phyloP scores from a whole-genome alignment of 2,113 vertebrate genomes.

The Hystrix brachyura region DNA sequence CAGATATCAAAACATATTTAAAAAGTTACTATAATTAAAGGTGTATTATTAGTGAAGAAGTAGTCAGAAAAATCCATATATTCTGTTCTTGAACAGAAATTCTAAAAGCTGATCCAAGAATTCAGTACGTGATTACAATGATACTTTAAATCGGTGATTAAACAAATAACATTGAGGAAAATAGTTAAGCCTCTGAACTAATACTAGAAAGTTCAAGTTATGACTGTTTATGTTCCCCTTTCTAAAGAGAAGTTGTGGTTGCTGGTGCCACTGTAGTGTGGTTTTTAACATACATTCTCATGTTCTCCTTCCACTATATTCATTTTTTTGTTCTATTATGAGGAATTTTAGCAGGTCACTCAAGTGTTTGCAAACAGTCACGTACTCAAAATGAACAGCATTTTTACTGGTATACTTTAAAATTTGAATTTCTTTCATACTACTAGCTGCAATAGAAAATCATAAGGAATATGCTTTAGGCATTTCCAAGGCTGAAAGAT shows the following conservation, averaged over 20 bases:
- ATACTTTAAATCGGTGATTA: constrained; percentile 49
- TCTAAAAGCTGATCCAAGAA: constrained; percentile 59
- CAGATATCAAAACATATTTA: constrained; percentile 59
- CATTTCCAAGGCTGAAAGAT: not conserved
- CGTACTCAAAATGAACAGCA: not conserved
- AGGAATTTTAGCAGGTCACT: constrained; percentile 3
- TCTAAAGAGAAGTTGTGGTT: not conserved
- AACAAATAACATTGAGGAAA: constrained; percentile 18
- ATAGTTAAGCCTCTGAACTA: not conserved
- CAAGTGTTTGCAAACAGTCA: not conserved
- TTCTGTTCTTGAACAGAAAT: constrained; percentile 63
- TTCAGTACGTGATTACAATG: constrained; percentile 19
- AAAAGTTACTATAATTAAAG: constrained; percentile 59
- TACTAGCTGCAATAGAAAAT: not conserved
- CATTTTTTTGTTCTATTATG: not conserved
- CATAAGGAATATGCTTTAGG: not conserved
- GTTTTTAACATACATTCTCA: not conserved
- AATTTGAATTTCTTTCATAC: not conserved
- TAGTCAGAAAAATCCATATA: constrained; percentile 59
- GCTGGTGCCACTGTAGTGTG: not conserved
- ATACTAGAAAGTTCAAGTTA: not conserved
- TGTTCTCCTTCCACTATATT: not conserved
- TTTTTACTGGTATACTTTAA: not conserved
- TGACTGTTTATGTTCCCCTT: not conserved
- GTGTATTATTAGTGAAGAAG: constrained; percentile 53